phyloP scores from a whole-genome alignment of 2,797 vertebrate genomes.

The Hydrocynus forskahlii region DNA sequence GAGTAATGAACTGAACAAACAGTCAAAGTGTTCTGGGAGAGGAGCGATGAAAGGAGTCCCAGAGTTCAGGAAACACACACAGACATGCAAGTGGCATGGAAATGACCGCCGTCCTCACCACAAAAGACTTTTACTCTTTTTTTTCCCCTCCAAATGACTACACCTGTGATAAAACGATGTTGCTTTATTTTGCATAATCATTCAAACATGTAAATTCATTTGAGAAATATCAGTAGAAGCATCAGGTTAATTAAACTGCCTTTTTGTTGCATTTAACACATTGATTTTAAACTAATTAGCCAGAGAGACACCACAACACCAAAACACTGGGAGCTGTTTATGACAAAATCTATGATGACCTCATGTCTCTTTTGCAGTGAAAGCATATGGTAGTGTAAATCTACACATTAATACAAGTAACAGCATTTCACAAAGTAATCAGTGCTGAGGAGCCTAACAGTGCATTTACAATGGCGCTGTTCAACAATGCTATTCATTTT shows the following conservation, averaged over 20 bases:
- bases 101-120: not conserved
- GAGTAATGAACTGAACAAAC: conserved; percentile 44
- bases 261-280: not conserved
- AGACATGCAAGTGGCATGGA: conserved; percentile 3
- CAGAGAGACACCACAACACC: not conserved
- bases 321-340: not conserved
- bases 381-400: not conserved
- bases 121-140: not conserved
- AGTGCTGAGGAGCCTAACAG: not conserved
- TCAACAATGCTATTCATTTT: too few species aligned
- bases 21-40: conserved; percentile 2
- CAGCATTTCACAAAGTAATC: not conserved
- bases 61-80: conserved; percentile 4
- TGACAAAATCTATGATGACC: not conserved
- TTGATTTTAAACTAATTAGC: not conserved
- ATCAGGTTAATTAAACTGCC: not conserved
- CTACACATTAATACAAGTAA: not conserved
- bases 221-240: not conserved
- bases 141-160: not conserved
- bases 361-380: not conserved
- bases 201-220: not conserved
- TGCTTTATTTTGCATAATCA: not conserved
- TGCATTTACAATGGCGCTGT: not conserved
- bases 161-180: not conserved
- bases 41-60: not conserved